Percentiles rank a stretch among this genome's conserved stretches.
Conservation (phyloP, 37 sponge, comb jelly and placozoan species). For the Agelas oroides region DNA sequence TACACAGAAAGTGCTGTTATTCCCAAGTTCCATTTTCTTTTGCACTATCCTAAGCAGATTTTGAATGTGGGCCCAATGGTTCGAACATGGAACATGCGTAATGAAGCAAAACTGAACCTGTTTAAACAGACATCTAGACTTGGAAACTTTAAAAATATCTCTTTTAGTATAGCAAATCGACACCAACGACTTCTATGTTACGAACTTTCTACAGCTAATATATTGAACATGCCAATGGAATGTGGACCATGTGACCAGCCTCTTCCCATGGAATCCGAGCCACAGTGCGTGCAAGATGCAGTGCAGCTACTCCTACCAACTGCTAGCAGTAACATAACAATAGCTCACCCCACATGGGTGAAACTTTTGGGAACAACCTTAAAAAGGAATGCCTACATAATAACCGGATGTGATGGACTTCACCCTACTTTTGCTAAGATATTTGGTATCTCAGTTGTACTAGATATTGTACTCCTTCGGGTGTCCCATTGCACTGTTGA, state of each 20-base stretch:
- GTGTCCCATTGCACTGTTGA: no score
- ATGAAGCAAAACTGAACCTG: slow-evolving; percentile 40
- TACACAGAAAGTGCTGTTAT: not conserved
- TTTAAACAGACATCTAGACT: slow-evolving; percentile 13
- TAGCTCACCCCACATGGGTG: slow-evolving; percentile 24
- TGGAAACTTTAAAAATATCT: slow-evolving; percentile 37
- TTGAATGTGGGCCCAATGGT: slow-evolving; percentile 15
- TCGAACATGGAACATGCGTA: slow-evolving; percentile 43
- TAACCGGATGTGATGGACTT: slow-evolving; percentile 35
- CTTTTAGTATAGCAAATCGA: slow-evolving; percentile 13
- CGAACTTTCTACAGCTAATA: not conserved
- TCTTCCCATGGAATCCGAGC: not conserved
- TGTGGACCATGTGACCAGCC: slow-evolving; percentile 17
- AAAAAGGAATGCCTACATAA: slow-evolving; percentile 23
- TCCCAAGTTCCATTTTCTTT: slow-evolving; percentile 34
- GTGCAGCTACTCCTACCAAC: not conserved
- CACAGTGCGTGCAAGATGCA: not conserved
- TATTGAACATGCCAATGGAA: not conserved
- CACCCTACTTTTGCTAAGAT: slow-evolving; percentile 39
- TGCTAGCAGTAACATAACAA: not conserved
- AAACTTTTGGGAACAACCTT: not conserved
- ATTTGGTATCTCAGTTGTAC: slow-evolving; percentile 22
- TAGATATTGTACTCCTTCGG: no score
- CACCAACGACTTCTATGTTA: slow-evolving; percentile 19
- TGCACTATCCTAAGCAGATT: slow-evolving; percentile 28